Evolutionary conservation across 2,888 invertebrate genomes (phyloP).

Genomic region (Noctua janthe): DNA sequence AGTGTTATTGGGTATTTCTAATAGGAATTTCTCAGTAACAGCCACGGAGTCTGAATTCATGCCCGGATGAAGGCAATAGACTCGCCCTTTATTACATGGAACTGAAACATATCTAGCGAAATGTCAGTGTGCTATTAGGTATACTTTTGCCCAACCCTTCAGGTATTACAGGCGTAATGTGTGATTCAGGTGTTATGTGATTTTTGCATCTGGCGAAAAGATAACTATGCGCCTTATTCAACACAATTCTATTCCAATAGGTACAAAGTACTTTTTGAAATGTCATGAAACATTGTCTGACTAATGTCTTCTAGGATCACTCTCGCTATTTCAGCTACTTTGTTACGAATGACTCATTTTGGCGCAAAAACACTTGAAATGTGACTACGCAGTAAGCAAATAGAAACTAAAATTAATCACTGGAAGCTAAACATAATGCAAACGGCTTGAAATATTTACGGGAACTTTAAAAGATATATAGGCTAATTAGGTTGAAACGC

Average conservation of each 20-base stretch:
- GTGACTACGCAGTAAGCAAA: conserved; percentile 6
- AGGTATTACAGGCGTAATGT: not conserved
- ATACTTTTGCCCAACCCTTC: not conserved
- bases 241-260: not conserved
- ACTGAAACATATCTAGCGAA: not conserved
- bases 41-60: not conserved
- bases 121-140: not conserved
- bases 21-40: not conserved
- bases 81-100: not conserved
- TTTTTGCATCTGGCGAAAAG: not conserved
- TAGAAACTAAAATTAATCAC: conserved; percentile 43
- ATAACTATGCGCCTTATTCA: not conserved
- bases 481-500: conserved; percentile 35
- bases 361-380: conserved; percentile 27
- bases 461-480: conserved; percentile 40
- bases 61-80: not conserved
- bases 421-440: conserved; percentile 14
- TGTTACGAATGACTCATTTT: conserved; percentile 12
- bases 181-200: not conserved
- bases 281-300: not conserved
- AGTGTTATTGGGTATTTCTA: not conserved
- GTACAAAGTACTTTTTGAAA: not conserved
- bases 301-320: not conserved
- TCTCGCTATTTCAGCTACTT: not conserved
- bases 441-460: conserved; percentile 55